Conservation (phyloP, 2,113 vertebrate species). For the Phyllostomus hastatus region DNA sequence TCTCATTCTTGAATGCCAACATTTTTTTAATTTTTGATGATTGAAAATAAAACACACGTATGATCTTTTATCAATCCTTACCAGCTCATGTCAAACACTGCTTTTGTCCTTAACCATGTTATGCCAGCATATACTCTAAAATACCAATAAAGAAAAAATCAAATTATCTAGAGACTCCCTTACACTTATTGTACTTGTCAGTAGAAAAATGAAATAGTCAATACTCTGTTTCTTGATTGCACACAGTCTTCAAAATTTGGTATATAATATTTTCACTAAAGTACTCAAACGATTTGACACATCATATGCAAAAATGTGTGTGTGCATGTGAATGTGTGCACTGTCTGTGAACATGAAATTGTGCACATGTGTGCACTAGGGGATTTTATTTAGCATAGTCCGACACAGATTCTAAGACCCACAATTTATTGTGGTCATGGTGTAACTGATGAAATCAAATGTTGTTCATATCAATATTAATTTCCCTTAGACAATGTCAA, state of each 20-base stretch:
- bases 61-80: constrained; percentile 32
- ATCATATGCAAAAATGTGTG: neutral
- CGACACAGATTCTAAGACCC: neutral
- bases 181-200: constrained; percentile 30
- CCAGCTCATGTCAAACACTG: neutral
- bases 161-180: constrained; percentile 14
- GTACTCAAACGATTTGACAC: neutral
- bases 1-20: neutral
- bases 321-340: neutral
- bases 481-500: neutral
- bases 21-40: constrained; percentile 15
- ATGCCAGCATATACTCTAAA: constrained; percentile 17
- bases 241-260: neutral
- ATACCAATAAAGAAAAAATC: neutral
- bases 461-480: neutral
- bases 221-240: constrained; percentile 3
- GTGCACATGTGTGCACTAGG: neutral
- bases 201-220: constrained; percentile 25
- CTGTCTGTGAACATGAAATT: neutral
- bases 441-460: neutral
- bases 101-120: constrained; percentile 12
- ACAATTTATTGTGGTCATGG: neutral
- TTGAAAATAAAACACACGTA: neutral
- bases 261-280: constrained; percentile 31
- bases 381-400: neutral